These are phyloP conservation scores for Schizaphis graminum DNA, from an alignment of 2,888 invertebrate species.

Conservation along the genomic window DNA sequence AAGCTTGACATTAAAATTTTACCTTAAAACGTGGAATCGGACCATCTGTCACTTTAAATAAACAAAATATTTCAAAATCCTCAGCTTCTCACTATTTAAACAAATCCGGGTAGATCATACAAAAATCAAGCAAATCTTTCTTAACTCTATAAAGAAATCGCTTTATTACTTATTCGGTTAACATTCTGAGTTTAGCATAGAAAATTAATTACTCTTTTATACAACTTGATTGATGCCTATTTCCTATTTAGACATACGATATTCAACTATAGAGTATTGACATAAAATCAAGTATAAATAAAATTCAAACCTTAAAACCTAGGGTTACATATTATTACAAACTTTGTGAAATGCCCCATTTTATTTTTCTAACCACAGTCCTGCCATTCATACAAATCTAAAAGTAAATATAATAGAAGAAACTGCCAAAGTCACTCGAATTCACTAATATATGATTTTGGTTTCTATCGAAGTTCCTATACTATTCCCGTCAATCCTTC, in stretches of 20 bases:
- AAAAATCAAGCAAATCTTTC: not conserved
- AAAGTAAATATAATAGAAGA: constrained; percentile 29
- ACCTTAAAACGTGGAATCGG: not conserved
- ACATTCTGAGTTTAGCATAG: not conserved
- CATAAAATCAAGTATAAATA: not conserved
- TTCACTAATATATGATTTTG: not conserved
- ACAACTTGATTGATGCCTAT: not conserved
- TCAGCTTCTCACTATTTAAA: not conserved
- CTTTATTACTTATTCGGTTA: not conserved
- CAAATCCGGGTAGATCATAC: not conserved
- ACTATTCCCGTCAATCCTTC: not conserved
- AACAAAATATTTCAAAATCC: not conserved
- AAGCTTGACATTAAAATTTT: not conserved
- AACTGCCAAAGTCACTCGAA: constrained; percentile 1
- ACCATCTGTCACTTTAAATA: not conserved
- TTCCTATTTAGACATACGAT: constrained; percentile 3
- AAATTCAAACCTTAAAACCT: not conserved
- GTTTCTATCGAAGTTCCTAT: not conserved
- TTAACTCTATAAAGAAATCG: not conserved
- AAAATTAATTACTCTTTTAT: not conserved
- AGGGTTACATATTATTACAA: not conserved
- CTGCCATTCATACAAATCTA: not conserved
- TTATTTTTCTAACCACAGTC: constrained; percentile 3
- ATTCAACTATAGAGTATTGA: not conserved
- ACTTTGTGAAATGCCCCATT: not conserved